These are phyloP conservation scores for Platycheirus albimanus DNA, from an alignment of 2,888 invertebrate genomes.

Conservation along the genomic window DNA sequence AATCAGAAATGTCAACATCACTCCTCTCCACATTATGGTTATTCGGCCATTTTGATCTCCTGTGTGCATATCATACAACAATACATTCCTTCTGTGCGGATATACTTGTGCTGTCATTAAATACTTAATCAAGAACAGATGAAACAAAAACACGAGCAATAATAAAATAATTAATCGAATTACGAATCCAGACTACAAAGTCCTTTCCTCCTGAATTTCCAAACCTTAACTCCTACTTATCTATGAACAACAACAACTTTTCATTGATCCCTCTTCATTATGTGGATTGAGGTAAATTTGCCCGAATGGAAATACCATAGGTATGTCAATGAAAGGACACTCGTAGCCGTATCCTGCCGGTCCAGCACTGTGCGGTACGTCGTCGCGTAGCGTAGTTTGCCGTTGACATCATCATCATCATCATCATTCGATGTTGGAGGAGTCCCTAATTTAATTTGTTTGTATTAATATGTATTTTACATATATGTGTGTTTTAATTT, in stretches of 20 bases:
- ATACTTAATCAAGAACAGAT: conserved; percentile 24
- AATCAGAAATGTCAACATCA: background rate
- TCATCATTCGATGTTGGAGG: background rate
- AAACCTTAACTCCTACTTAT: conserved; percentile 3
- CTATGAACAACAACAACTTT: background rate
- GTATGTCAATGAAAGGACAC: conserved; percentile 3
- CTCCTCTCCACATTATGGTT: background rate
- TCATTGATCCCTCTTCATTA: conserved; percentile 8
- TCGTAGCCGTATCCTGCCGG: too few relatives aligned
- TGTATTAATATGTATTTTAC: conserved; percentile 27
- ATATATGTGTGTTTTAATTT: conserved; percentile 39
- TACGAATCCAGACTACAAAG: conserved; percentile 23
- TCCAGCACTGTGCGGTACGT: too few relatives aligned
- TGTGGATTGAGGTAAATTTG: background rate
- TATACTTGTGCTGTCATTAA: background rate
- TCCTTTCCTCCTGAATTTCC: too few relatives aligned
- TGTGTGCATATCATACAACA: background rate
- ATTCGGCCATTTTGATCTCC: background rate
- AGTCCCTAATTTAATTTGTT: conserved; percentile 55
- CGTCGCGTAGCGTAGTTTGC: background rate
- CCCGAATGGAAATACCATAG: background rate
- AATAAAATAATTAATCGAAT: conserved; percentile 61
- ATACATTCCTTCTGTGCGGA: background rate
- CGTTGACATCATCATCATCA: background rate
- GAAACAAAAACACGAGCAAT: conserved; percentile 14